phyloP scores from a whole-genome alignment of 2,113 vertebrate species.

The Tinamus guttatus region DNA sequence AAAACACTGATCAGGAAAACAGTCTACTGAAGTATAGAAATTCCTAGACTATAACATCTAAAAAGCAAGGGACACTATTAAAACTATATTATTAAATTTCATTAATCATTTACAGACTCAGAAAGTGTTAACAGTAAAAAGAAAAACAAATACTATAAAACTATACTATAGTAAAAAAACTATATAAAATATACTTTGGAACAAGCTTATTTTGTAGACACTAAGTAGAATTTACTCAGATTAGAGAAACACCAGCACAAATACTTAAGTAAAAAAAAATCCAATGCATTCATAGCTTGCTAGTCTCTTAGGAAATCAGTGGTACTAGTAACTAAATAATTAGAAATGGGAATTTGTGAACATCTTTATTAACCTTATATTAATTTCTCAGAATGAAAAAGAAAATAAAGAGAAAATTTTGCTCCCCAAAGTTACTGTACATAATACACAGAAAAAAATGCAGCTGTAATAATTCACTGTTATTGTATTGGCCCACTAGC shows the following conservation, averaged over 20 bases:
- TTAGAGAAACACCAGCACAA: conserved; percentile 46
- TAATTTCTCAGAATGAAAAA: conserved; percentile 72
- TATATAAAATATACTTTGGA: too few relatives aligned
- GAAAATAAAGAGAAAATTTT: conserved; percentile 56
- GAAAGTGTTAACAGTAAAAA: neutral
- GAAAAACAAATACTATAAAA: too few relatives aligned
- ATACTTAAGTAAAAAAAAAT: conserved; percentile 63
- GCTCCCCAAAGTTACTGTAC: conserved; percentile 42
- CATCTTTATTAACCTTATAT: conserved; percentile 76
- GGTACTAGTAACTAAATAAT: conserved; percentile 74
- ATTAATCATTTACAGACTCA: neutral
- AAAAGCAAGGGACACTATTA: neutral
- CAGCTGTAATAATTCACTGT: neutral
- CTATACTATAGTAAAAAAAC: too few relatives aligned
- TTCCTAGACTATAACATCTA: neutral
- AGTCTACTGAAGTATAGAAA: neutral
- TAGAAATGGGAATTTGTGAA: conserved; percentile 76
- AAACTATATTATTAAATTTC: neutral
- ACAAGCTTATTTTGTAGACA: neutral
- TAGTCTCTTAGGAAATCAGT: conserved; percentile 74
- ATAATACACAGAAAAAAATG: conserved; percentile 30
- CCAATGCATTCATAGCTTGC: conserved; percentile 48
- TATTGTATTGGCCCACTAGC: neutral
- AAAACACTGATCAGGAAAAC: neutral
- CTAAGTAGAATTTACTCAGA: conserved; percentile 52